Base-by-base conservation (phyloP, 2,113 vertebrate species). In the Triplophysa rosa region DNA sequence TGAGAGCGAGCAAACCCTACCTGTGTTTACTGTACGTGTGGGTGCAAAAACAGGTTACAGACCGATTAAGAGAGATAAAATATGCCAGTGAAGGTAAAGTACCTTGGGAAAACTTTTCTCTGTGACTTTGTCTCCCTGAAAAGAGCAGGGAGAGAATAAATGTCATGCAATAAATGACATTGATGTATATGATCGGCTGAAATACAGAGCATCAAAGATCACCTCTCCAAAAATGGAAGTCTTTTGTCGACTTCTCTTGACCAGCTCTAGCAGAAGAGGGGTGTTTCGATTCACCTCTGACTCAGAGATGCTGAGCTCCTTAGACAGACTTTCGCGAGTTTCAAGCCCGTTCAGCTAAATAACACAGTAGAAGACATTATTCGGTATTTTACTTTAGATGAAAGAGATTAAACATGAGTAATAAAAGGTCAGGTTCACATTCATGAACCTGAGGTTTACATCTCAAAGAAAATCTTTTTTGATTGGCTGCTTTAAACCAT, bases 231-330 rank as follows among this genome's bases (percentile, higher is more conserved):
- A 33, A 42, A 77, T 8, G 0, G 86, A 77, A 16, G 73, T 63
- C 16, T 88, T 89, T 72, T 90, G 93, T 8, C 92, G 91, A 77
- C 90, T 92, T 62, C 93, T 94, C 86, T 88, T 91, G 82, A 97
- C 86, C 52, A 98, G 90, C 80, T 99, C 95, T 86, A 98, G 83
- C 16, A 98, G 81, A 13, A 98, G 82, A 1, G 96, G 95, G 10
- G 89, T 90, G 21, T 91, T 91, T 79, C 88, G 90, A 52, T 93
- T 90, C 42, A 89, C 87, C 75, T 96, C 94, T 0, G 88, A 90
- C 82, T 96, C 95, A 0, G 68, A 86, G 76, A 99, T 92, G 45
- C 92, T 94, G 80, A 99, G 91, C 19, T 97, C 94, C 66, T 86
- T 91, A 78, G 93, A 94, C 85, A 98, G 88, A 80, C 88, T 91